Evolutionary conservation across 2,888 invertebrate species (phyloP), one percentile per base, ranked within the genome.

Genomic region (Tigriopus californicus): DNA sequence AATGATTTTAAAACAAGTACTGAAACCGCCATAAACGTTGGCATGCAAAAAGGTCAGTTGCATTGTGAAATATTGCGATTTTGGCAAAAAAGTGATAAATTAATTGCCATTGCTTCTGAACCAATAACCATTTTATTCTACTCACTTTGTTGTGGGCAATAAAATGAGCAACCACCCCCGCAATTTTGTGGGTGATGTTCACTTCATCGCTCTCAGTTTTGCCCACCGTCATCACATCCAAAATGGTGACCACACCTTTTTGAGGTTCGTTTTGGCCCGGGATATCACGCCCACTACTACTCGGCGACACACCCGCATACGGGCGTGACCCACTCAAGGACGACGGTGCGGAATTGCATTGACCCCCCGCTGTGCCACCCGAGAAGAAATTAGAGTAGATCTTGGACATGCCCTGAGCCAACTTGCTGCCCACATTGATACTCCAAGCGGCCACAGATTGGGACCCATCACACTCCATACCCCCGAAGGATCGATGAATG

Each of bases 211-310:
- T 60, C 62, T 57, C 57, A 49, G 20, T 47, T 22, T 4, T 24
- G 13, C 62, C 60, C 25, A 62, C 64, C 53, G 66, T 66, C 62
- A 67, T 67, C 52, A 72, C 65, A 71, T 94, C 92, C 58, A 94
- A 73, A 64, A 94, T 79, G 53, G 90, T 91, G 53, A 94, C 79
- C 46, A 92, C 79, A 1, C 94, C 94, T 1, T 91, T 84, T 69
- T 88, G 85, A 58, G 78, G 76, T n/a, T 77, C 72, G 57, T 69
- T 62, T 33, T 5, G 8, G 8, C 4, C 33, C 33, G 33, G 8
- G 33, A 3, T 33, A 3, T 33, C 33, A 33, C 33, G 33, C 33
- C 33, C 33, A 33, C 33, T 8, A 8, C 33, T 8, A 33, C 33
- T 33, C 8, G 33, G 33, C 33, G 8, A 3, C 33, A 33, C 33